Evolutionary conservation across 2,113 vertebrate genomes (phyloP).

Genomic region (Mixornis gularis): DNA sequence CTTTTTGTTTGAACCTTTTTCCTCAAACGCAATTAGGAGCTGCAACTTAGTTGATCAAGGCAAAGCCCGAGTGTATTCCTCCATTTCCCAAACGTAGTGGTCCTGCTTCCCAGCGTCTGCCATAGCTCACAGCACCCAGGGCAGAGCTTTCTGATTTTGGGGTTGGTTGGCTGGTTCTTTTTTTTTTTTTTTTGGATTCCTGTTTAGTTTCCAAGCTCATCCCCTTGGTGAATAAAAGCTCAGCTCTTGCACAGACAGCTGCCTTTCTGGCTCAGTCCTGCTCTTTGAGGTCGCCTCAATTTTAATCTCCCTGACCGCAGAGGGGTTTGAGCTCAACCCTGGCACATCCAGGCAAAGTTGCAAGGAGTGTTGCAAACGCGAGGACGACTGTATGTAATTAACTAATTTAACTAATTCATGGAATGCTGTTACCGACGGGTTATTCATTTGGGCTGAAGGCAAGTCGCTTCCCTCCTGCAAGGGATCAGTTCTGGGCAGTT

Average conservation of each 20-base stretch:
- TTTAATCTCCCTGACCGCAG: neutral
- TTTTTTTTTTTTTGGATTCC: neutral
- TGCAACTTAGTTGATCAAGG: neutral
- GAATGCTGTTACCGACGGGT: neutral
- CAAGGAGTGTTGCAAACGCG: constrained; percentile 15
- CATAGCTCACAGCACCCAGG: constrained; percentile 11
- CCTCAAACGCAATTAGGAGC: neutral
- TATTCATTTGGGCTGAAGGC: constrained; percentile 33
- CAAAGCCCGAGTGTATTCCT: neutral
- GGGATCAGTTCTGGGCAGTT: constrained; percentile 32
- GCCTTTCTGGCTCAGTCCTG: neutral
- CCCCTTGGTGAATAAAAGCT: neutral
- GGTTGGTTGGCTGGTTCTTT: neutral
- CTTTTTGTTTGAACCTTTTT: neutral
- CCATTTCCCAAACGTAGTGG: neutral
- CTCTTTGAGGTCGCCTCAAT: neutral
- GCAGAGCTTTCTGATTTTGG: neutral
- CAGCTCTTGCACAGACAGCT: neutral
- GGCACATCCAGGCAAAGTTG: constrained; percentile 23
- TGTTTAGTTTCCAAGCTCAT: neutral
- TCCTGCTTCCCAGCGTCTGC: neutral
- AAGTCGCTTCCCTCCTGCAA: neutral
- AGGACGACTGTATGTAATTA: constrained; percentile 27
- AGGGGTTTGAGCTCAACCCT: constrained; percentile 6
- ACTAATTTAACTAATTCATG: constrained; percentile 52